Evolutionary conservation across 2,888 invertebrate species (phyloP), one percentile per base, ranked within the genome.

Genomic region (Philereme vetulata): DNA sequence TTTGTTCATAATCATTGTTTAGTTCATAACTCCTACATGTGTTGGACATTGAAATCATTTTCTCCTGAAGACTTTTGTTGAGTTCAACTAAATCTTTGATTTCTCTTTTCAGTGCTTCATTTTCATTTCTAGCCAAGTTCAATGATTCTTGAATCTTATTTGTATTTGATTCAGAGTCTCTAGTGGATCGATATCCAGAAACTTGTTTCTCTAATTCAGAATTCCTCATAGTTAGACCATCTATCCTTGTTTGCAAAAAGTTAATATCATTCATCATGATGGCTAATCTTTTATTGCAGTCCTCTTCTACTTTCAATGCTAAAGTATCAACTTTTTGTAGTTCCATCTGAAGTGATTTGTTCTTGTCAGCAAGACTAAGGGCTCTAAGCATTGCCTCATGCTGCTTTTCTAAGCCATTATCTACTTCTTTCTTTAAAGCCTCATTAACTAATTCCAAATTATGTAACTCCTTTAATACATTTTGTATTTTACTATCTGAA

Each of bases 371-470:
- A 54, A 96, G 90, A 74, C 92, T 92, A 46, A 96, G 85, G 4
- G 96, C 96, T 68, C 95, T 89, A 47, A 95, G 90, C 96, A 96
- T 96, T 4, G 96, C 97, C 79, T 96, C 96, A 81, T 97, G 97
- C 75, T 96, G 95, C 73, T 95, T 95, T 55, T 93, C 90, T 60
- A 95, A 78, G 21, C 94, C 90, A 68, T 93, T 94, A 85, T 85
- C 94, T 47, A 88, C 66, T 71, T 93, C 87, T 70, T 81, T 88
- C 66, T 85, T 89, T 45, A 92, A 88, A 42, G 84, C 77, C 56
- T 94, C 93, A 73, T 95, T 88, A 64, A 90, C 82, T 51, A 82
- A 82, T 84, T 95, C 96, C 36, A 94, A 90, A 58, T 94, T 93
- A 70, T 93, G 93, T 57, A 96, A 77, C 50, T 93, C 82, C 74